phyloP scores from a whole-genome alignment of 2,888 invertebrate species.

The Lasioglossum leucozonium region DNA sequence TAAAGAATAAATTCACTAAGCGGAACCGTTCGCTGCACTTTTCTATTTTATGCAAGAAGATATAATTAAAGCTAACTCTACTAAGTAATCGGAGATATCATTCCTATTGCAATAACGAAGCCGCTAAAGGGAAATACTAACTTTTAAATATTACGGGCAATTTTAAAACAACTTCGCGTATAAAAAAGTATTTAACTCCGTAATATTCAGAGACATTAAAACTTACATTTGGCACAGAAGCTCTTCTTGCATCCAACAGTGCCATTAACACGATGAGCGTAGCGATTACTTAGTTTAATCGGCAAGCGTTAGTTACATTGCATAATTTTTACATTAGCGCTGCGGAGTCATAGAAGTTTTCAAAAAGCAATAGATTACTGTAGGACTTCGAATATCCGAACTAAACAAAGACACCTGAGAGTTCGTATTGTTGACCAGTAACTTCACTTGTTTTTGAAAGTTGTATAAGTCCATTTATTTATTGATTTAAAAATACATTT shows the following conservation, averaged over 20 bases:
- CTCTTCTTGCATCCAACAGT: constrained; percentile 2
- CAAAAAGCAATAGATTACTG: neutral
- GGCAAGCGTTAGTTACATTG: neutral
- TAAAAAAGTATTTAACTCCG: constrained; percentile 7
- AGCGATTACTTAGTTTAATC: constrained; percentile 5
- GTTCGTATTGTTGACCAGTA: neutral
- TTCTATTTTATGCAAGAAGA: neutral
- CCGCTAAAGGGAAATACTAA: constrained; percentile 4
- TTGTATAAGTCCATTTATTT: too few species aligned
- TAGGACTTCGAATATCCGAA: neutral
- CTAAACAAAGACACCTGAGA: neutral
- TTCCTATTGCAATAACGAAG: neutral
- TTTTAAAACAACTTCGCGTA: neutral
- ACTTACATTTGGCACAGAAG: constrained; percentile 9
- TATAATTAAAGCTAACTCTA: neutral
- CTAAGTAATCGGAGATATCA: neutral
- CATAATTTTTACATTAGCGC: constrained; percentile 6
- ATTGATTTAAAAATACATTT: too few species aligned
- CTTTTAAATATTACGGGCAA: constrained; percentile 6
- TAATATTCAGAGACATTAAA: constrained; percentile 4
- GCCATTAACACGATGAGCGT: neutral
- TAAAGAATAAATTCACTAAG: neutral
- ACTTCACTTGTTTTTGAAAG: too few species aligned
- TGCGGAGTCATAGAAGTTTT: neutral
- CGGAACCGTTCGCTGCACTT: neutral